phyloP scores from a whole-genome alignment of 2,113 vertebrate genomes.

The Blennius ocellaris region DNA sequence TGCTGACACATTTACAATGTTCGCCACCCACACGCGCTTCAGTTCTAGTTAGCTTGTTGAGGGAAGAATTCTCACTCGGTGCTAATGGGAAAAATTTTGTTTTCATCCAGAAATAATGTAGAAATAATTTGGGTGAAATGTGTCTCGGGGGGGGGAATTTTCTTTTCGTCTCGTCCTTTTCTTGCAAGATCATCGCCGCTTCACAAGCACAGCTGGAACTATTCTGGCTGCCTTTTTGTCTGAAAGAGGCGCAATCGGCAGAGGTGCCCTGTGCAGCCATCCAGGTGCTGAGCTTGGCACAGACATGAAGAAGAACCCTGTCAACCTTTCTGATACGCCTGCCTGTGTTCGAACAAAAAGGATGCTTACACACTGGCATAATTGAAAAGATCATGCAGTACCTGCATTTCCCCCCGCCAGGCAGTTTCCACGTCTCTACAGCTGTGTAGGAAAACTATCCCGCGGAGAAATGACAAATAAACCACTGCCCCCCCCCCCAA shows the following conservation, averaged over 20 bases:
- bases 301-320: constrained; percentile 63
- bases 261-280: constrained; percentile 67
- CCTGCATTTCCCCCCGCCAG: constrained; percentile 68
- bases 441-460: constrained; percentile 73
- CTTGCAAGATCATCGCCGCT: constrained; percentile 44
- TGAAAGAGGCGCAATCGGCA: constrained; percentile 49
- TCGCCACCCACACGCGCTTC: constrained; percentile 11
- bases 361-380: constrained; percentile 66
- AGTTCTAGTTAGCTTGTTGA: constrained; percentile 25
- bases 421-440: constrained; percentile 72
- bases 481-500: too few species aligned
- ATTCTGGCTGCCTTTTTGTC: constrained; percentile 61
- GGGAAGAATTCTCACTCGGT: constrained; percentile 11
- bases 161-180: constrained; percentile 32
- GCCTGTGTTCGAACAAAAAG: constrained; percentile 68
- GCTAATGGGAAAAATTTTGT: constrained; percentile 35
- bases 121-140: constrained; percentile 51
- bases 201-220: constrained; percentile 63
- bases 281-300: constrained; percentile 74
- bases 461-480: constrained; percentile 55
- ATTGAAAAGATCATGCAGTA: constrained; percentile 74
- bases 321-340: constrained; percentile 70
- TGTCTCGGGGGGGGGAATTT: constrained; percentile 54
- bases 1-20: constrained; percentile 55
- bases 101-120: constrained; percentile 57